Evolutionary conservation across 1,140 invertebrate species (phyloP).

Genomic region (Drosophila pseudoananassae): DNA sequence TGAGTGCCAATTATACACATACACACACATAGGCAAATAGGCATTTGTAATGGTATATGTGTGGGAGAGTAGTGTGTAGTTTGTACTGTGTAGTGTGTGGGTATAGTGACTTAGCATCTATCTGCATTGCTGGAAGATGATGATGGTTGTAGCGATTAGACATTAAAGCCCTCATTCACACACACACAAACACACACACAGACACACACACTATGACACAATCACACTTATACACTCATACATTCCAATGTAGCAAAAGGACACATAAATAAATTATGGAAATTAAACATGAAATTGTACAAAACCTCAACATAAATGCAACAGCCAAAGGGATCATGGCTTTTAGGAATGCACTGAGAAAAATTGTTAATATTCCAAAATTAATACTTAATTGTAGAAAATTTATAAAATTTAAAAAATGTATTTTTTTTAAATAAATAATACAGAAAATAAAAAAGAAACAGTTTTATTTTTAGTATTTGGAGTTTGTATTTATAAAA

Average conservation of each 20-base stretch:
- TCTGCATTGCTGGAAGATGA: slow-evolving; percentile 10
- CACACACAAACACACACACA: background rate
- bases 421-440: too few species aligned
- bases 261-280: slow-evolving; percentile 80
- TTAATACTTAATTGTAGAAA: too few species aligned
- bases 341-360: slow-evolving; percentile 11
- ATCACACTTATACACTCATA: slow-evolving; percentile 3
- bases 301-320: slow-evolving; percentile 67
- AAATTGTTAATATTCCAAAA: background rate
- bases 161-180: slow-evolving; percentile 32
- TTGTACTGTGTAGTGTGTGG: slow-evolving; percentile 8
- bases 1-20: slow-evolving; percentile 63
- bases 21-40: slow-evolving; percentile 3
- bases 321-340: slow-evolving; percentile 39
- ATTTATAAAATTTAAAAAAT: too few species aligned
- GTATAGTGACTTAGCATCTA: slow-evolving; percentile 34
- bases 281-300: slow-evolving; percentile 81
- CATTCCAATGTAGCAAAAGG: slow-evolving; percentile 11
- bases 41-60: slow-evolving; percentile 22
- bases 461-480: background rate
- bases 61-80: slow-evolving; percentile 9
- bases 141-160: slow-evolving; percentile 56
- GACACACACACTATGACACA: background rate
- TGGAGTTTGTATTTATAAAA: background rate
- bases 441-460: too few species aligned